A percentile compares a stretch with the other conserved stretches of the same genome.
Conservation (phyloP, 1,140 invertebrate genomes). For the Cydia pomonella region DNA sequence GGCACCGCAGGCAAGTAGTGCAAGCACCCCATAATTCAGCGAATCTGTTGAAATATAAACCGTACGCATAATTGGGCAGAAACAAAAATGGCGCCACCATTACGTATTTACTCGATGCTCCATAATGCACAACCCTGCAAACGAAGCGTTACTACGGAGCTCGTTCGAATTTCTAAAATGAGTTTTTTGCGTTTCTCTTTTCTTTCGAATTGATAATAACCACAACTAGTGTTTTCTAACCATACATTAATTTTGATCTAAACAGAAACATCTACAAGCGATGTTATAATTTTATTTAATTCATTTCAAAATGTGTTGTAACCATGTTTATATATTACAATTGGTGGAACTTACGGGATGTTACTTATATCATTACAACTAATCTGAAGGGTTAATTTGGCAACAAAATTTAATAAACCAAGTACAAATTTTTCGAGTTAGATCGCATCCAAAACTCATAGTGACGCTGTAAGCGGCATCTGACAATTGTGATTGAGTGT, state of each 20-base stretch:
- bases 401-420: background rate
- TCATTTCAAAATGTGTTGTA: too few relatives aligned
- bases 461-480: constrained; percentile 7
- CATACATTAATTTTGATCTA: too few relatives aligned
- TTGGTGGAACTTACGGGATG: too few relatives aligned
- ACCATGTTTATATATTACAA: too few relatives aligned
- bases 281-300: too few relatives aligned
- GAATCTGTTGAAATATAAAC: background rate
- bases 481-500: constrained; percentile 10
- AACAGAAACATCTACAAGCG: too few relatives aligned
- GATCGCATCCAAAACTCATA: background rate
- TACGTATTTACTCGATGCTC: constrained; percentile 20
- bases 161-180: too few relatives aligned
- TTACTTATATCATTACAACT: too few relatives aligned
- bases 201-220: too few relatives aligned
- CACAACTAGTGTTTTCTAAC: too few relatives aligned
- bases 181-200: too few relatives aligned
- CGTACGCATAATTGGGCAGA: background rate
- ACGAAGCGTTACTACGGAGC: background rate
- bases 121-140: constrained; percentile 21
- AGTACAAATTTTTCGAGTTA: background rate
- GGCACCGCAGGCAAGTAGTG: background rate
- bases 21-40: background rate
- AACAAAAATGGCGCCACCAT: constrained; percentile 22
- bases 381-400: too few relatives aligned